Evolutionary conservation across 2,113 vertebrate genomes (phyloP), one percentile per base, ranked within the genome.

Genomic region (Pomatostomus ruficeps): DNA sequence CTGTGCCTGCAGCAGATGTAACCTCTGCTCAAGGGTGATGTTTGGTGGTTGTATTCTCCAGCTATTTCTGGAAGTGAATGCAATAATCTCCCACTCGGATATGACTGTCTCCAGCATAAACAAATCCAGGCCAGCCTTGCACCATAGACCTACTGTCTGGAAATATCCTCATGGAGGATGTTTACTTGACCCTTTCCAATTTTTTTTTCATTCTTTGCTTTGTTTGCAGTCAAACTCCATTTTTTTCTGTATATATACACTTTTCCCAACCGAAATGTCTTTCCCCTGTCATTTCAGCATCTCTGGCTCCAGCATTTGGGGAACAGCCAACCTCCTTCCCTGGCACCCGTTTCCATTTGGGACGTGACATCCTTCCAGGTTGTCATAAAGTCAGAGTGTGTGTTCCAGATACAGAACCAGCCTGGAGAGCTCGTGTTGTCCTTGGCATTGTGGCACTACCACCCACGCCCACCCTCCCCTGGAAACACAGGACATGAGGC

Each of bases 31-130:
- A 31, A 54, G 75, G 52, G 54, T 26, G 2, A 10, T 76, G 63
- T 70, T 90, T 85, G 73, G 72, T 70, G 46, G 4, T 66, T 94
- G 85, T 80, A 72, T 62, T 85, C 83, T 90, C 42, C 23, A 48
- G 85, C 92, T 95, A 85, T 94, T 96, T 94, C 94, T 96, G 92
- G 95, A 90, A 90, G 75, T 12, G 63, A 80, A 80, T 71, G 92
- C 67, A 95, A 67, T 88, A 66, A 92, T 73, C 61, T 36, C 76
- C 75, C 40, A 80, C 85, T 88, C 90, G 80, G 92, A 95, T 97
- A 52, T 77, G 91, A 92, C 78, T 70, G 75, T 85, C 81, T 95
- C 96, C 96, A 97, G 92, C 82, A 83, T 80, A 97, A 97, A 96
- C 91, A 97, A 96, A 88, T 48, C 46, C 79, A 80, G 67, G 83